Evolutionary conservation across 1,140 invertebrate species (phyloP).

Genomic region (Riptortus pedestris): DNA sequence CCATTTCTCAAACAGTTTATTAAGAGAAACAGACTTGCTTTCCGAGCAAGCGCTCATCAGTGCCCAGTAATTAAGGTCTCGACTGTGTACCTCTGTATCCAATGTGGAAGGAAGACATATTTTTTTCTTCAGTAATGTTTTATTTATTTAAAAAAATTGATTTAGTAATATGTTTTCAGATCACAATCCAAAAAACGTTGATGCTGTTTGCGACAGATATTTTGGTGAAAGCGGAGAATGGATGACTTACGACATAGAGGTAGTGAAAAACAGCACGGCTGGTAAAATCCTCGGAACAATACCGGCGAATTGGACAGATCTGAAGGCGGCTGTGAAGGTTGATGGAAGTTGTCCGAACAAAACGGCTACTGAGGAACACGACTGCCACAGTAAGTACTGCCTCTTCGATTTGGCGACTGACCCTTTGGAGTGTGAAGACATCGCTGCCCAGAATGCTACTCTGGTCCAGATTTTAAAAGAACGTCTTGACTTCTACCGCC

Average conservation of each 20-base stretch:
- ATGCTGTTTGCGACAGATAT: not conserved
- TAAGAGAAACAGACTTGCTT: too few species aligned
- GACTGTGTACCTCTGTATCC: too few species aligned
- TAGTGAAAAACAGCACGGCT: not conserved
- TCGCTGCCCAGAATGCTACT: not conserved
- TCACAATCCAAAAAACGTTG: not conserved
- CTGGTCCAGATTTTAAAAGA: constrained; percentile 1
- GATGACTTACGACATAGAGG: not conserved
- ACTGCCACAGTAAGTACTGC: constrained; percentile 6
- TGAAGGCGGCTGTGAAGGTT: not conserved
- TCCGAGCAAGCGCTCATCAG: too few species aligned
- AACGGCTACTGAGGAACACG: not conserved
- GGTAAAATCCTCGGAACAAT: not conserved
- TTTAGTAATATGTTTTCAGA: not conserved
- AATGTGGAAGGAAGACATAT: too few species aligned
- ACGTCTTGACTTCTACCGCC: not conserved
- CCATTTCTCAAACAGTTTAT: too few species aligned
- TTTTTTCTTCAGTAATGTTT: too few species aligned
- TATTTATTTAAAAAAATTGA: not conserved
- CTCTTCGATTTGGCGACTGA: constrained; percentile 12
- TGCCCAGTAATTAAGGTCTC: too few species aligned
- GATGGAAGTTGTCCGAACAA: not conserved
- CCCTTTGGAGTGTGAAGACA: constrained; percentile 2
- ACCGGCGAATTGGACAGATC: not conserved
- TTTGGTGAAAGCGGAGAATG: constrained; percentile 13